A percentile compares a stretch with the other conserved stretches of the same genome.
phyloP scores from a whole-genome alignment of 2,113 vertebrate species.

The Centropus unirufus region DNA sequence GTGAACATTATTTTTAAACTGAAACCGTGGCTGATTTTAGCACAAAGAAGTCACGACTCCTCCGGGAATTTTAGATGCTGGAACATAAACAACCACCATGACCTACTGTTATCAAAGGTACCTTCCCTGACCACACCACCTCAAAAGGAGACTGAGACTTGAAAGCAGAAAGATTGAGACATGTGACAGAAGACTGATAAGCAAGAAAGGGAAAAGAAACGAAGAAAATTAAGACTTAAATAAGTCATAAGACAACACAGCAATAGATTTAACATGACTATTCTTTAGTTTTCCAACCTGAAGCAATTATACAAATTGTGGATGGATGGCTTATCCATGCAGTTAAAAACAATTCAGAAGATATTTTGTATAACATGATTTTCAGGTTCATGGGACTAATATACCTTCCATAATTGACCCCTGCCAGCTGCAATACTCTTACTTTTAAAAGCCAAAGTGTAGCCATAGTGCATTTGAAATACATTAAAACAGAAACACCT shows the following conservation, averaged over 20 bases:
- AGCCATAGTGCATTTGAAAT: background rate
- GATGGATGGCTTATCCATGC: background rate
- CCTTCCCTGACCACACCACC: background rate
- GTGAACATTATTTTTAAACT: background rate
- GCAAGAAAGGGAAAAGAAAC: background rate
- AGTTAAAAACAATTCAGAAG: background rate
- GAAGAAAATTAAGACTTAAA: background rate
- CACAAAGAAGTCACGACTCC: background rate
- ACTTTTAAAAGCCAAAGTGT: background rate
- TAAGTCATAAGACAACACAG: background rate
- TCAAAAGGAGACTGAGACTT: background rate
- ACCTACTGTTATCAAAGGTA: background rate
- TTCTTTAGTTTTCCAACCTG: background rate
- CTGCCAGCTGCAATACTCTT: background rate
- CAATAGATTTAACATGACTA: background rate
- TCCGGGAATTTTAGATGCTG: background rate
- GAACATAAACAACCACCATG: background rate
- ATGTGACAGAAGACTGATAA: background rate
- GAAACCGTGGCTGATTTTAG: background rate
- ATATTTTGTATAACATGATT: background rate
- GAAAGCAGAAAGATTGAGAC: background rate
- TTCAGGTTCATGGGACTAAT: background rate
- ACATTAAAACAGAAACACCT: background rate
- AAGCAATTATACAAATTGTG: background rate
- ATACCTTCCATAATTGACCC: rapidly evolving